These are phyloP conservation scores for Acropora tenuis DNA, from an alignment of 64 coral and sea anemone species.

Conservation along the genomic window DNA sequence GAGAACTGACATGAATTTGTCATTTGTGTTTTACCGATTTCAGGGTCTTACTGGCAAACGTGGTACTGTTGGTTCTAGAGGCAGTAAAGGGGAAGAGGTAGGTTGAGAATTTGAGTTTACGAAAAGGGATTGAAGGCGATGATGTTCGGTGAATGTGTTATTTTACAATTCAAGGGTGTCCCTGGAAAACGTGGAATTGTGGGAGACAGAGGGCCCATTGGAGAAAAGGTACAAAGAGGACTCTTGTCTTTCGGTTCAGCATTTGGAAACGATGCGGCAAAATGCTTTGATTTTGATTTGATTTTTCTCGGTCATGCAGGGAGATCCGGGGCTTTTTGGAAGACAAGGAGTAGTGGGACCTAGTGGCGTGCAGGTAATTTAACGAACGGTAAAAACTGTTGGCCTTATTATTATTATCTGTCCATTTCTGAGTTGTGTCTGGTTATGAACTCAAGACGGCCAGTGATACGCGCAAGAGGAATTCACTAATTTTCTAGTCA, in stretches of 20 bases:
- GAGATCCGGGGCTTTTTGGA: background rate
- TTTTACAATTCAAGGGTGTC: background rate
- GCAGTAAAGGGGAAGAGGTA: constrained; percentile 12
- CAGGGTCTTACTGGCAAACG: background rate
- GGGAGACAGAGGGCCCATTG: background rate
- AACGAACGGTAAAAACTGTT: too few species aligned
- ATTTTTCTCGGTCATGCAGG: background rate
- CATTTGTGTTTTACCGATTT: background rate
- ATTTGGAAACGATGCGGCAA: background rate
- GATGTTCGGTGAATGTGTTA: too few species aligned
- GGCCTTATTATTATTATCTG: too few species aligned
- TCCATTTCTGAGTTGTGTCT: too few species aligned
- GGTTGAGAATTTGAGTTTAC: background rate
- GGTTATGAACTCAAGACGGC: too few species aligned
- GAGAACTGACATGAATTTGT: background rate
- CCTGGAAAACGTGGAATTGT: constrained; percentile 10
- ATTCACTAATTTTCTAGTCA: too few species aligned
- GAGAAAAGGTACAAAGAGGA: constrained; percentile 7
- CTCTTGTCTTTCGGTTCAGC: background rate
- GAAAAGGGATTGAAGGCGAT: background rate
- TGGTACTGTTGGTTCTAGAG: constrained; percentile 5
- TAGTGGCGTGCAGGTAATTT: background rate
- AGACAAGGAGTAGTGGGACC: background rate
- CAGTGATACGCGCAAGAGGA: too few species aligned
- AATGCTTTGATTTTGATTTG: background rate